Conservation (phyloP, 1,140 invertebrate species). For the Drosophila saltans region DNA sequence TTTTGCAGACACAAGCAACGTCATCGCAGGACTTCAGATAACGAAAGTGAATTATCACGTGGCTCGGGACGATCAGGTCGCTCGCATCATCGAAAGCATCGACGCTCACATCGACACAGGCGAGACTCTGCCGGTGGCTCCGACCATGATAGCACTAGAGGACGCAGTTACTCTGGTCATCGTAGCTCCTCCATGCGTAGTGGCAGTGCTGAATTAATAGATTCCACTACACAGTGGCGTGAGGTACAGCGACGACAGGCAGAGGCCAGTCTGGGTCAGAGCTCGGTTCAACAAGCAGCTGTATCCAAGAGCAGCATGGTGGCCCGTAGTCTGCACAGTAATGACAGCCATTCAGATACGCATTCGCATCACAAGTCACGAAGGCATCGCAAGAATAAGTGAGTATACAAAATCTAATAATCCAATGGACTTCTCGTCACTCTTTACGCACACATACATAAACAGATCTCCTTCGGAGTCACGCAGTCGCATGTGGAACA, state of each 20-base stretch:
- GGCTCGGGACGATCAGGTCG: constrained; percentile 89
- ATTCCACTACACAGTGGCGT: constrained; percentile 93
- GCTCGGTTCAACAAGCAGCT: constrained; percentile 87
- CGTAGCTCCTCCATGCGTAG: constrained; percentile 79
- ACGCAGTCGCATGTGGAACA: constrained; percentile 86
- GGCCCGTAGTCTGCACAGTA: constrained; percentile 84
- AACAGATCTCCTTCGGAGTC: constrained; percentile 87
- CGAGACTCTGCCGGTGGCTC: constrained; percentile 84
- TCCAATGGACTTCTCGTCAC: no score
- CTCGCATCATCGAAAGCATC: constrained; percentile 86
- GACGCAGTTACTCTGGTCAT: constrained; percentile 83
- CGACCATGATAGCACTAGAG: constrained; percentile 84
- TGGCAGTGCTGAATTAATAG: constrained; percentile 88
- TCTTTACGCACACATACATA: background rate
- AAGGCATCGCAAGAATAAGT: constrained; percentile 88
- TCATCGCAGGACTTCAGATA: constrained; percentile 91
- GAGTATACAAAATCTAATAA: constrained; percentile 30
- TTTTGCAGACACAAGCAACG: constrained; percentile 88
- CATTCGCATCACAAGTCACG: constrained; percentile 84
- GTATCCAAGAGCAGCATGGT: constrained; percentile 85
- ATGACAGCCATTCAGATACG: constrained; percentile 84
- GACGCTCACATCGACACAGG: constrained; percentile 86
- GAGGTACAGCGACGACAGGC: constrained; percentile 91
- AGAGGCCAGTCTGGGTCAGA: constrained; percentile 84
- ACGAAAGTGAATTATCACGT: constrained; percentile 93